Evolutionary conservation across 2,113 vertebrate genomes (phyloP), one percentile per base, ranked within the genome.

Genomic region (Chaetodon auriga): DNA sequence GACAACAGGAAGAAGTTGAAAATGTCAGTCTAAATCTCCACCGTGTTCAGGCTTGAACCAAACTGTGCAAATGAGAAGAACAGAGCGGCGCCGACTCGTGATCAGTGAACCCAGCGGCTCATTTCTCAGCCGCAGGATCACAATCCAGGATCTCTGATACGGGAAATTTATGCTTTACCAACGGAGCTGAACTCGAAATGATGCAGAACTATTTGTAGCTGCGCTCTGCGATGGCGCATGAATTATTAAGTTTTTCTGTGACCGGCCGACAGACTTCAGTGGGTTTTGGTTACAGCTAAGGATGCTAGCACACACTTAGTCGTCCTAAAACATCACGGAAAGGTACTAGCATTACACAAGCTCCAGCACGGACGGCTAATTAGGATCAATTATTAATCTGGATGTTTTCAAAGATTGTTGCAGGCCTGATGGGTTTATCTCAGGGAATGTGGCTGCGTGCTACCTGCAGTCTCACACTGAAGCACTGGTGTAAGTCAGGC

Each of bases 351-450:
- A 36, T 38, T 7, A 6, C 45, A 68, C 55, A 0, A 1, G 55
- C 54, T 61, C 12, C 75, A 35, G 25, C 13, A 36, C 38, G 13
- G 19, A 41, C 0, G 6, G 45, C 15, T 51, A 35, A 58, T 63
- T 43, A 68, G 61, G 41, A 78, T 43, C 12, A 55, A 62, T 15
- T 1, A 49, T 5, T 53, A 43, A 69, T 57, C 15, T n/a, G 21
- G 35, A 23, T 54, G 5, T 48, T 48, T 48, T 30, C 21, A 21
- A 45, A 68, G 68, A 45, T 45, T 51, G 11, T 12, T 66, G 45
- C 45, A 63, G 30, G 35, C 23, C 54, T 62, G 73, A 71, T n/a
- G 70, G 41, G 62, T 63, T 66, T 48, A 54, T 62, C 25, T 77
- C 4, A 4, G 48, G 15, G 60, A 58, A 23, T 10, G 35, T 35